Evolutionary conservation across 30 jellyfish, hydroid and myxozoan species (phyloP).

Genomic region (Turritopsis dohrnii): DNA sequence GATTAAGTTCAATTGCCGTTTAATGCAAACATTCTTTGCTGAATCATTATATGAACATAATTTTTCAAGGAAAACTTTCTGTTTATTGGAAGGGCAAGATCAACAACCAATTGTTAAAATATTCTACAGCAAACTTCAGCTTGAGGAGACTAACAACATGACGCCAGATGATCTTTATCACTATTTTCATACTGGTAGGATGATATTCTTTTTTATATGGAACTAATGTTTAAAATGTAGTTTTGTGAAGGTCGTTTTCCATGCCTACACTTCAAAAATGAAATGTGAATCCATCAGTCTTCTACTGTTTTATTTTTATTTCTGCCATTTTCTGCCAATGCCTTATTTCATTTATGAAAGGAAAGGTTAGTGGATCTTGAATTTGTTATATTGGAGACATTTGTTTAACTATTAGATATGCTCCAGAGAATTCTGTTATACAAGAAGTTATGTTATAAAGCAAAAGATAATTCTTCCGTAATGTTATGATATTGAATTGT

Average conservation of each 20-base stretch:
- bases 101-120: conserved; percentile 44
- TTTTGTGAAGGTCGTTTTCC: background rate
- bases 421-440: too few species aligned
- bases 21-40: conserved; percentile 75
- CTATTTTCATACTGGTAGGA: conserved; percentile 55
- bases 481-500: too few species aligned
- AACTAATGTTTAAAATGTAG: background rate
- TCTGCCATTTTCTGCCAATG: background rate
- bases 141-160: conserved; percentile 59
- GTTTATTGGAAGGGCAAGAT: conserved; percentile 51
- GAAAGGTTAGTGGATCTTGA: too few species aligned
- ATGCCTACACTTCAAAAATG: background rate
- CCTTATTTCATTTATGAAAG: too few species aligned
- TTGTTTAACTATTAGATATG: too few species aligned
- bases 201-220: conserved; percentile 1
- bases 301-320: too few species aligned
- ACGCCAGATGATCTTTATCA: conserved; percentile 63
- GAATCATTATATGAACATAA: conserved; percentile 69
- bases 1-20: conserved; percentile 62
- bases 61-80: conserved; percentile 60
- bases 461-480: too few species aligned
- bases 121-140: conserved; percentile 52
- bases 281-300: too few species aligned
- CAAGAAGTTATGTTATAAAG: too few species aligned
- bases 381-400: too few species aligned